Evolutionary conservation across 2,113 vertebrate species (phyloP), one percentile per base, ranked within the genome.

Genomic region (Clarias macrocephalus): DNA sequence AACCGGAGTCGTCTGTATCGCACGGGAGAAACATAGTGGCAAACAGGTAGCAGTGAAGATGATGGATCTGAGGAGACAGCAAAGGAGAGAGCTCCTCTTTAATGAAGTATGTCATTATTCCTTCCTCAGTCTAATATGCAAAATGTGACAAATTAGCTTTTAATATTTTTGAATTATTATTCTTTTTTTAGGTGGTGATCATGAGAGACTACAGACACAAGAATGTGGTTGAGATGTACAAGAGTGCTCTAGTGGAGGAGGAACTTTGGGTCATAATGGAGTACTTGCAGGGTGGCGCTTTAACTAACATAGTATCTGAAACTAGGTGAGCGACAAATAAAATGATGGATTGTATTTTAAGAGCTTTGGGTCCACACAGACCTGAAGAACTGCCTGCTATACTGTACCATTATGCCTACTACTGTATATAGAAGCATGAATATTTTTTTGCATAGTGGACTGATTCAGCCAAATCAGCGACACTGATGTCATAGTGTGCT

Each of bases 191-290:
- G 97, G 97, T 99, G 93, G 96, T 98, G 85, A 98, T 99, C 91
- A 99, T 99, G 97, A 94, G 97, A 87, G 97, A 99, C 92, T 98
- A 99, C 80, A 95, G 95, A 75, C 97, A 99, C 0, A 91, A 93
- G 88, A 98, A 97, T 0, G 97, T 99, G 0, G 97, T 99, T 88
- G 95, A 98, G 93, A 97, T 99, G 97, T 98, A 95, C 92, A 96
- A 96, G 92, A 98, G 97, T 73, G 97, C 97, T 7, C 93, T 98
- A 0, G 97, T 99, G 91, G 97, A 96, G 33, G 97, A 99, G 84
- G 97, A 99, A 88, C 95, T 99, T 60, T 99, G 97, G 97, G 97
- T 99, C 54, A 95, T 99, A 82, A 99, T 99, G 97, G 97, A 98
- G 92, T 98, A 97, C 91, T 95, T 99, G 91, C 97, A 98, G 92